These are phyloP conservation scores for Hylaeus anthracinus DNA, from an alignment of 1,140 invertebrate genomes.

Conservation along the genomic window DNA sequence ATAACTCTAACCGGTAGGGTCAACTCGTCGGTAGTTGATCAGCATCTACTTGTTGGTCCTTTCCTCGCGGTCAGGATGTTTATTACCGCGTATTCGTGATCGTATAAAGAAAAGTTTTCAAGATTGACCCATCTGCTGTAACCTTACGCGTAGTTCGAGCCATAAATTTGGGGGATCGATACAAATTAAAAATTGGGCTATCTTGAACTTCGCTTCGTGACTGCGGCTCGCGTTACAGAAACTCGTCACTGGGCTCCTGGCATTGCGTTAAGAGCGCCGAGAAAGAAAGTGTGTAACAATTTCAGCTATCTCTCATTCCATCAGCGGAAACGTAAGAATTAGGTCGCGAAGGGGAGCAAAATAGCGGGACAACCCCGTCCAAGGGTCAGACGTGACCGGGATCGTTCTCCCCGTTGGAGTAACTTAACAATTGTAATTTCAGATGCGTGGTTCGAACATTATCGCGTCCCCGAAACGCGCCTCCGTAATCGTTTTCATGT, in stretches of 20 bases:
- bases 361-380: background rate
- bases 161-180: no score
- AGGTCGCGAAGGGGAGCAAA: background rate
- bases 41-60: no score
- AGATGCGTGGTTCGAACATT: background rate
- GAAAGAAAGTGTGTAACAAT: background rate
- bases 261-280: background rate
- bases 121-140: no score
- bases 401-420: background rate
- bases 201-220: background rate
- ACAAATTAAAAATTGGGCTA: no score
- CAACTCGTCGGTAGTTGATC: no score
- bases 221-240: no score
- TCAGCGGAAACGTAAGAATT: background rate
- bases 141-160: no score
- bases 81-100: no score
- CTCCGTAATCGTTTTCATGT: conserved; percentile 3
- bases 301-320: background rate
- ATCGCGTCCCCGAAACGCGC: background rate
- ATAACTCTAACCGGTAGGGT: no score
- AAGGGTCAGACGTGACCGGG: conserved; percentile 7
- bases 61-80: no score
- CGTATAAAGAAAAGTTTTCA: no score
- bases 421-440: conserved; percentile 3
- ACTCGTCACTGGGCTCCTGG: background rate